Evolutionary conservation across 2,113 vertebrate species (phyloP).

Genomic region (Aviceda subcristata): DNA sequence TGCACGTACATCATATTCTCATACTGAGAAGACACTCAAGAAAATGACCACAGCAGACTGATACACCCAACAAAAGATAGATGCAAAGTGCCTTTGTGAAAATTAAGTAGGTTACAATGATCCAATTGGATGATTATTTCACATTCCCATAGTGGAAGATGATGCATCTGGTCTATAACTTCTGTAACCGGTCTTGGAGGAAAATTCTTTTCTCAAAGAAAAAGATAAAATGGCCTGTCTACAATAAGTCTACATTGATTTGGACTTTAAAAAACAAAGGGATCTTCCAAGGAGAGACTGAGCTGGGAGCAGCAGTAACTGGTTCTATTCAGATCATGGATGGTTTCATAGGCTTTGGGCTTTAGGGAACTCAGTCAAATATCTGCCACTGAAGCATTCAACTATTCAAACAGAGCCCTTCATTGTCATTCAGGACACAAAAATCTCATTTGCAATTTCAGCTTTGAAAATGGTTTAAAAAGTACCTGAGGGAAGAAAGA

Average conservation of each 20-base stretch:
- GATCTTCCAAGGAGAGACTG: neutral
- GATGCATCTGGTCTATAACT: neutral
- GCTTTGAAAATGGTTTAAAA: constrained; percentile 46
- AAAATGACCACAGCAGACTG: neutral
- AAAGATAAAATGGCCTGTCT: neutral
- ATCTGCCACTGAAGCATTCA: constrained; percentile 29
- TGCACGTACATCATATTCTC: neutral
- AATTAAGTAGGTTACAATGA: neutral
- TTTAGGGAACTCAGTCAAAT: constrained; percentile 35
- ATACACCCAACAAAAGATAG: neutral
- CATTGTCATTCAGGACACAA: constrained; percentile 23
- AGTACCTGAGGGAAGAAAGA: constrained; percentile 40
- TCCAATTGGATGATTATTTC: neutral
- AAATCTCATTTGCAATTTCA: constrained; percentile 49
- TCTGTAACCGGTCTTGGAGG: neutral
- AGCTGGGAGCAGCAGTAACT: neutral
- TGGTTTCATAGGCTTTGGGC: constrained; percentile 35
- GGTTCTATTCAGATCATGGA: constrained; percentile 24
- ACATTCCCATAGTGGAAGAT: neutral
- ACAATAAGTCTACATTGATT: neutral
- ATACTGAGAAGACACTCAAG: neutral
- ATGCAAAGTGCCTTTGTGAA: neutral
- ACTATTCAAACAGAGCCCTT: constrained; percentile 39
- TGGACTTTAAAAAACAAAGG: neutral
- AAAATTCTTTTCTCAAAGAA: neutral